Percentiles rank a stretch among this genome's conserved stretches.
phyloP scores from a whole-genome alignment of 2,888 invertebrate species.

The Diplolepis rosae region DNA sequence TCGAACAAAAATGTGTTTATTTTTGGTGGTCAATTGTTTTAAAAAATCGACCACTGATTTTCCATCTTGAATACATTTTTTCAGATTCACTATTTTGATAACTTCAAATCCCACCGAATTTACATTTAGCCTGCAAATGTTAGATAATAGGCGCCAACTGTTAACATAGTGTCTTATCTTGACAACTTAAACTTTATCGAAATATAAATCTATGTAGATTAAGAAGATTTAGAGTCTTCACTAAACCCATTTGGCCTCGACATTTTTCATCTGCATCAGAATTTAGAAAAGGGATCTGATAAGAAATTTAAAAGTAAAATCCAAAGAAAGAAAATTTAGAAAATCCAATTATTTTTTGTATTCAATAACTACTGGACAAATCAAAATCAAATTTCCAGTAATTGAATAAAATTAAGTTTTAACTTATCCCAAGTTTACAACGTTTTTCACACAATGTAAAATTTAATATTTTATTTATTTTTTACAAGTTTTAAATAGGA shows the following conservation, averaged over 20 bases:
- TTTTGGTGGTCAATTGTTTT: too few species aligned
- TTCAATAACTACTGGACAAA: neutral
- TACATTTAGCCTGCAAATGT: neutral
- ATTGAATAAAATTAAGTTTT: neutral
- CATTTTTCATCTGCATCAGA: too few species aligned
- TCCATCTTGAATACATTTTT: neutral
- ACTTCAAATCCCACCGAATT: neutral
- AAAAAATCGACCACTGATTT: too few species aligned
- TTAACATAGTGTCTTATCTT: conserved; percentile 19
- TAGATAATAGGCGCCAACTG: conserved; percentile 21
- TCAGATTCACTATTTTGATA: neutral
- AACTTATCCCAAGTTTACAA: too few species aligned
- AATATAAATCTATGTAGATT: conserved; percentile 20
- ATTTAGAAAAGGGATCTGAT: conserved; percentile 21
- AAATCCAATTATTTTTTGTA: neutral
- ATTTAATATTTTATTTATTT: too few species aligned
- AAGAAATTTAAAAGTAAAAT: conserved; percentile 18
- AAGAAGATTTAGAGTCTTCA: conserved; percentile 17
- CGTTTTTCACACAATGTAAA: too few species aligned
- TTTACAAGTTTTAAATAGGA: too few species aligned
- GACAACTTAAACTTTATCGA: neutral
- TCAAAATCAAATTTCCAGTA: neutral
- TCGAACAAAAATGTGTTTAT: too few species aligned
- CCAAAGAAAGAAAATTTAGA: neutral
- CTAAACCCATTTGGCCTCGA: neutral